phyloP scores from a whole-genome alignment of 2,797 vertebrate species.

The Cynodonichthys magdalenae region DNA sequence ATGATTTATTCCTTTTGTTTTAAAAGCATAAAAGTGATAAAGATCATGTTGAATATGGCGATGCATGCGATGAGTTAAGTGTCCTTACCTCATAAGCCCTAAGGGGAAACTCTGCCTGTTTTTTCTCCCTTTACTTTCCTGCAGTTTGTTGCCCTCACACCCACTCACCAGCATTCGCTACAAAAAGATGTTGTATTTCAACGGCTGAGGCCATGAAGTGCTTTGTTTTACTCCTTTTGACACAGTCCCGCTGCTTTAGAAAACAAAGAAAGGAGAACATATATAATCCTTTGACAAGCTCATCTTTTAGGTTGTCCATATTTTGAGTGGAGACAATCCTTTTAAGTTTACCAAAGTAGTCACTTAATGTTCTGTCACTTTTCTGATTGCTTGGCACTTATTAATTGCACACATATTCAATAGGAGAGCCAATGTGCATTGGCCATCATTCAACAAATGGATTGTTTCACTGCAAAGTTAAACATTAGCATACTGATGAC shows the following conservation, averaged over 20 bases:
- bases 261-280: slow-evolving; percentile 38
- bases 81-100: slow-evolving; percentile 84
- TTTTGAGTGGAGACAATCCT: slow-evolving; percentile 64
- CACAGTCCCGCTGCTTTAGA: slow-evolving; percentile 57
- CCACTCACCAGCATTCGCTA: slow-evolving; percentile 72
- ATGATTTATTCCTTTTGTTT: slow-evolving; percentile 80
- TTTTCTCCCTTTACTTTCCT: slow-evolving; percentile 72
- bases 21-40: slow-evolving; percentile 70
- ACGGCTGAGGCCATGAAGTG: slow-evolving; percentile 53
- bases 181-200: slow-evolving; percentile 60
- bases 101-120: slow-evolving; percentile 69
- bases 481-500: slow-evolving; percentile 70
- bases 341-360: slow-evolving; percentile 76
- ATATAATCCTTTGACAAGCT: slow-evolving; percentile 49
- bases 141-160: slow-evolving; percentile 71
- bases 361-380: slow-evolving; percentile 57
- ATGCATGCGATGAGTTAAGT: slow-evolving; percentile 87
- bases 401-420: slow-evolving; percentile 65
- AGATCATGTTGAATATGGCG: slow-evolving; percentile 75
- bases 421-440: slow-evolving; percentile 58
- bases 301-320: slow-evolving; percentile 48
- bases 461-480: slow-evolving; percentile 59
- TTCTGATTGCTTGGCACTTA: slow-evolving; percentile 56
- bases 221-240: slow-evolving; percentile 60
- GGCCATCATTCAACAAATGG: slow-evolving; percentile 69